Base-by-base conservation (phyloP, 2,888 invertebrate species). In the Uropetala carovei region DNA sequence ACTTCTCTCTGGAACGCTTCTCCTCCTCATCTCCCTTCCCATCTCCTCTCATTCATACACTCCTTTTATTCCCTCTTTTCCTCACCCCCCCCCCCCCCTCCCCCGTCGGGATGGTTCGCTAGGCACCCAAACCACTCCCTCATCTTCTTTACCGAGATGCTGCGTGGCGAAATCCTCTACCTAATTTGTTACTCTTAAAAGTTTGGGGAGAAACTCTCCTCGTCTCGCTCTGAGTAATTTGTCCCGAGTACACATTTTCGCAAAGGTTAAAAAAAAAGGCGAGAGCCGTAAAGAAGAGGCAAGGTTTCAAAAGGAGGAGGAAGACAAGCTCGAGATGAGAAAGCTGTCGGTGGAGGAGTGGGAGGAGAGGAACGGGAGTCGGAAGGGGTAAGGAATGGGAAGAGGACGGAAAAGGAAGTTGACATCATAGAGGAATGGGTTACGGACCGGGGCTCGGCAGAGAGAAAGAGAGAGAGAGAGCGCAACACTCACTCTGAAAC, bases 201-300 rank as follows among this genome's bases (percentile, higher is more conserved):
- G 75, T 75, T 22, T 22, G 27, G 3, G 75, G 27, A 75, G 27
- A 75, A 22, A 27, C 27, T 75, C 75, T 75, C 68, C n/a, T 75
- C 75, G 75, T 27, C 75, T 75, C 18, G 75, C 75, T 22, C 27
- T 27, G 75, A 13, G 75, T 75, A 75, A 75, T 75, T 75, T 75
- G 75, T 75, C 75, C 75, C 75, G 75, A 75, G 75, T 75, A 75
- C 27, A 75, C 75, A 75, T 75, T 75, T 75, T 75, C 75, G 75
- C 22, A 22, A 75, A 22, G 75, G 75, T 13, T 27, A 27, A 75
- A 27, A 75, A 75, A 18, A 75, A 11, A 75, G 3, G 68, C 68
- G 2, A 68, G n/a, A 27, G 22, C 75, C 75, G 22, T 75, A 75
- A 75, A 22, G 75, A 75, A 75, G 10, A 13, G 27, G 43, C 43